Evolutionary conservation across 2,797 vertebrate species (phyloP), one percentile per base, ranked within the genome.

Genomic region (Scarus forsteni): DNA sequence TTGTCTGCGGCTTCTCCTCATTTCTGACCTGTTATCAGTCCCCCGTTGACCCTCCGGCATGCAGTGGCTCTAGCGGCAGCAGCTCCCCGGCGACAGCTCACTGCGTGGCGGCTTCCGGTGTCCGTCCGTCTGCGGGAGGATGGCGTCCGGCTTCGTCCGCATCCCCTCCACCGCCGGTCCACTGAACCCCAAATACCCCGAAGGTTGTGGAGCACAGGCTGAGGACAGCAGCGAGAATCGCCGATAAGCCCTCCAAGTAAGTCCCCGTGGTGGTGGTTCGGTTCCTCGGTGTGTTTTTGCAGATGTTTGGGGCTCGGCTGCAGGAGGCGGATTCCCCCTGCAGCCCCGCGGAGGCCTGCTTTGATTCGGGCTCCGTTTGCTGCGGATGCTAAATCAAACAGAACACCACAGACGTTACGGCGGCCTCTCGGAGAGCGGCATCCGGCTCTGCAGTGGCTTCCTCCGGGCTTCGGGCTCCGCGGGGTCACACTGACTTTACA

Each of bases 41-140:
- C 64, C 5, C 11, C 27, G 16, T 8, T 44, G 52, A 3, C 36
- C 7, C 70, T 27, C 59, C 60, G 1, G 5, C 57, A 60, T 64
- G 78, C 19, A 53, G 60, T 73, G 53, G 16, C 63, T 46, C 66
- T 55, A 77, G 74, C 66, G 1, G 81, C 67, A 3, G 44, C 64
- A 3, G 46, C 73, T 43, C 57, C 38, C 36, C 77, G 55, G 74
- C 71, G 44, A 66, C 63, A 56, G 72, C 40, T 80, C 84, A 49
- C 86, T 88, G 86, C 83, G 81, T 62, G 87, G 83, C 85, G 87
- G 90, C 66, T 93, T 93, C 92, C 91, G 92, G 91, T 92, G 91
- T 93, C 89, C 86, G 83, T 90, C 81, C 87, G 86, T 90, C 87
- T 85, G 84, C 85, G 60, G 78, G 88, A 90, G 91, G 92, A 93